Base-by-base conservation (phyloP, 1,140 invertebrate genomes). In the Reticulitermes speratus region DNA sequence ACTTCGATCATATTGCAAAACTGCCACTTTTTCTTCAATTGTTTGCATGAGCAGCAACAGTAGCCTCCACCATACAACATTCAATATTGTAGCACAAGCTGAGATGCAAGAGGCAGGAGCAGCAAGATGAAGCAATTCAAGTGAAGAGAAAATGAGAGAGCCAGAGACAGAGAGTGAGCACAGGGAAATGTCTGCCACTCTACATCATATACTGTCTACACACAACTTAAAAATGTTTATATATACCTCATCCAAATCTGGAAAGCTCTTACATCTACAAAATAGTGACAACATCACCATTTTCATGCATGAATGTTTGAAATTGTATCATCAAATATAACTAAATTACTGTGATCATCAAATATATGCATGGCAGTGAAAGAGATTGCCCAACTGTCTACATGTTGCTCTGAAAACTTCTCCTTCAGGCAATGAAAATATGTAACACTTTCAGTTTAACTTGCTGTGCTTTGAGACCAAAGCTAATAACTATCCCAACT, bases 11-110 rank as follows among this genome's bases (percentile, higher is more conserved):
- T 0, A 55, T 14, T 55, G 52, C 65, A 75, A 75, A 25, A 14
- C 65, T 75, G 65, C 65, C 65, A 75, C 65, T 75, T 75, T 75
- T 75, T 75, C 65, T 75, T 75, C 65, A 75, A 75, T 75, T n/a
- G 65, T 75, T 25, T 30, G 65, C 65, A 75, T 14, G n/a, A 75
- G 65, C 16, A 75, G 65, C 65, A 75, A 12, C 38, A 38, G 38
- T 75, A 75, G 65, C 65, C 65, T 75, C 65, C 65, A 75, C 65
- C 65, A 75, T 75, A 75, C 25, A 75, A 75, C 65, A 75, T 75
- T 75, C n/a, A 75, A 0, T 75, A 75, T 30, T 30, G 52, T 75
- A 75, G n/a, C 65, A 75, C 25, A 75, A 75, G 65, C 65, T 30
- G 25, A 75, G 65, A 75, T 75, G 65, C 65, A 75, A 30, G 65